Evolutionary conservation across 2,113 vertebrate species (phyloP).

Genomic region (Heterocephalus glaber): DNA sequence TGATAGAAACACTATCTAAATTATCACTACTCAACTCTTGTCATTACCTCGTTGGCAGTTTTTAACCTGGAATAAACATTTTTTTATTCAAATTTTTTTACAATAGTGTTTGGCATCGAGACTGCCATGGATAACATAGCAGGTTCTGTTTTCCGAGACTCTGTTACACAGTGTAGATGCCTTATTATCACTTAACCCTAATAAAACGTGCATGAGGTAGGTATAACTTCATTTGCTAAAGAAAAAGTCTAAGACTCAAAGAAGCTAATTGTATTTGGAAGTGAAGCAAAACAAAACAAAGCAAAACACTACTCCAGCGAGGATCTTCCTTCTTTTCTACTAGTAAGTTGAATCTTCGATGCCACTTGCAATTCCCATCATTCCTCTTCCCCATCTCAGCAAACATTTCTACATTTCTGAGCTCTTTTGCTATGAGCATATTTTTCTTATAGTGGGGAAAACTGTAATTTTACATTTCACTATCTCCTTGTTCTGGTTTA

Average conservation of each 20-base stretch:
- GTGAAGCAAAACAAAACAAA: not conserved
- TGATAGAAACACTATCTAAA: not conserved
- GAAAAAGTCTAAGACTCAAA: not conserved
- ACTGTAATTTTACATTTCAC: not conserved
- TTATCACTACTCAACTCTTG: rapidly evolving
- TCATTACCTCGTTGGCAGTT: not conserved
- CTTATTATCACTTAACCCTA: not conserved
- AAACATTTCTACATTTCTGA: not conserved
- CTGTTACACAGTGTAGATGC: not conserved
- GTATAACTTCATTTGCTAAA: not conserved
- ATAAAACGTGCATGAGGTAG: not conserved
- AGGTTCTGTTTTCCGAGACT: not conserved
- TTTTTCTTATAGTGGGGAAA: not conserved
- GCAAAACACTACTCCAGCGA: not conserved
- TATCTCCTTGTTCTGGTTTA: not conserved
- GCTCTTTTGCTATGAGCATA: not conserved
- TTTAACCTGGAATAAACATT: not conserved
- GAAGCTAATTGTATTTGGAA: not conserved
- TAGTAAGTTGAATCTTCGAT: not conserved
- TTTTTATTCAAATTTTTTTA: slow-evolving; percentile 23
- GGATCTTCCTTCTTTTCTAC: not conserved
- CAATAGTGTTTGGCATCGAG: not conserved
- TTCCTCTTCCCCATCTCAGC: not conserved
- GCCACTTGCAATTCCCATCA: not conserved
- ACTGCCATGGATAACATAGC: not conserved